A percentile compares a stretch with the other conserved stretches of the same genome.
phyloP scores from a whole-genome alignment of 1,140 invertebrate genomes.

The Drosophila bipectinata region DNA sequence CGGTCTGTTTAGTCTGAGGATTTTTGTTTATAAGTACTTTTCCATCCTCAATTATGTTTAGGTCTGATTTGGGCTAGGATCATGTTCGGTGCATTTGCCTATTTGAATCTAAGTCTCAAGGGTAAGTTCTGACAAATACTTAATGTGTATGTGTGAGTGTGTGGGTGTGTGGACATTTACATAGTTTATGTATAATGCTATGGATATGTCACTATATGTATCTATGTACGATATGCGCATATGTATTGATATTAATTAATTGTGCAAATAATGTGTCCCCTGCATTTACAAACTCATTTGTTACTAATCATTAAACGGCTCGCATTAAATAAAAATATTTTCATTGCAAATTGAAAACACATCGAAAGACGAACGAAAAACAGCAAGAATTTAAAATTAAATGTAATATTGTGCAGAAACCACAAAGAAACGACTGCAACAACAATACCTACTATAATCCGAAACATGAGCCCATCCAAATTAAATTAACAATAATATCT shows the following conservation, averaged over 20 bases:
- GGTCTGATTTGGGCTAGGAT: too few species aligned
- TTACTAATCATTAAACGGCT: conserved; percentile 67
- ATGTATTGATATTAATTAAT: conserved; percentile 70
- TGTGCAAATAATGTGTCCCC: conserved; percentile 73
- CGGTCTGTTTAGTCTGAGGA: too few species aligned
- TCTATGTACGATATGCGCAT: conserved; percentile 38
- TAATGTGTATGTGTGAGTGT: too few species aligned
- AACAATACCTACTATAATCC: conserved; percentile 5
- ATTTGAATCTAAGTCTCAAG: too few species aligned
- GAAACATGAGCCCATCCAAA: conserved; percentile 10
- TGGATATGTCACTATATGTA: too few species aligned
- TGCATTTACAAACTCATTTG: conserved; percentile 77
- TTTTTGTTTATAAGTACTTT: too few species aligned
- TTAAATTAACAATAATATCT: conserved; percentile 42
- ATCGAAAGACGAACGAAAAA: conserved; percentile 13
- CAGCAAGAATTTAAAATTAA: conserved; percentile 29
- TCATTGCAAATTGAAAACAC: conserved; percentile 43
- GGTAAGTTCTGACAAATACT: too few species aligned
- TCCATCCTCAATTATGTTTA: too few species aligned
- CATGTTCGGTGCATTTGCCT: too few species aligned
- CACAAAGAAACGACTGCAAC: conserved; percentile 35
- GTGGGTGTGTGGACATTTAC: too few species aligned
- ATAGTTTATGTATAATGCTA: too few species aligned
- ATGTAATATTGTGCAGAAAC: conserved; percentile 49
- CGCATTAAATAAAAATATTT: conserved; percentile 40